Base-by-base conservation (phyloP, 2,888 invertebrate genomes). In the Syrista parreyssii region DNA sequence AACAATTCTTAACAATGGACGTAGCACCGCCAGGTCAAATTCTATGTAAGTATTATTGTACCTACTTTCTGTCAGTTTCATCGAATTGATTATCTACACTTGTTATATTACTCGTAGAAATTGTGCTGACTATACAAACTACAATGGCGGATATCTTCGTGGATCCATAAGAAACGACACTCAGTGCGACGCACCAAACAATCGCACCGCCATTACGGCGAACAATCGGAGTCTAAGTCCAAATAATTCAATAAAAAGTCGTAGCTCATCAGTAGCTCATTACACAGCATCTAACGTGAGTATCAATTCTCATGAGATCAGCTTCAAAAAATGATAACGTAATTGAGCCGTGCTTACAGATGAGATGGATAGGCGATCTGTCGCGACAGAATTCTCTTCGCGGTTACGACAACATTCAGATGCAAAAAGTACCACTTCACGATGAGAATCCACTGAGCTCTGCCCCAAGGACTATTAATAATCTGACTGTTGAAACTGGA, bases 111-210 rank as follows among this genome's bases (percentile, higher is more conserved):
- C 40, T 84, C 84, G 4, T 80, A 89, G 90, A 78, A 96, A 96
- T 88, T 95, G 95, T 73, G 93, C 95, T 74, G 96, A 96, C 86
- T 96, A 95, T 87, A 94, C 95, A 31, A 95, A 95, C 86, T 87
- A 84, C 78, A 88, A 86, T 72, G 86, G 85, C 40, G 91, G 90
- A 75, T 90, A 89, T 77, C 84, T 90, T 55, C 89, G 87, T 68
- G 89, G 89, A 76, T 88, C 90, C 68, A 96, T 96, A 85, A 95
- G 96, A 88, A 96, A 96, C 89, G 95, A 96, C 87, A 96, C 96
- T 1, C 96, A 96, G 88, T 94, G 95, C 36, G 96, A 95, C 86
- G 91, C 94, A 68, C 94, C 94, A 11, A 95, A 95, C 90, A 95
- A 95, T 93, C 84, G 94, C 92, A 85, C 93, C 92, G 86, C 93